Evolutionary conservation across 2,797 vertebrate genomes (phyloP), one percentile per base, ranked within the genome.

Genomic region (Oreochromis mossambicus): DNA sequence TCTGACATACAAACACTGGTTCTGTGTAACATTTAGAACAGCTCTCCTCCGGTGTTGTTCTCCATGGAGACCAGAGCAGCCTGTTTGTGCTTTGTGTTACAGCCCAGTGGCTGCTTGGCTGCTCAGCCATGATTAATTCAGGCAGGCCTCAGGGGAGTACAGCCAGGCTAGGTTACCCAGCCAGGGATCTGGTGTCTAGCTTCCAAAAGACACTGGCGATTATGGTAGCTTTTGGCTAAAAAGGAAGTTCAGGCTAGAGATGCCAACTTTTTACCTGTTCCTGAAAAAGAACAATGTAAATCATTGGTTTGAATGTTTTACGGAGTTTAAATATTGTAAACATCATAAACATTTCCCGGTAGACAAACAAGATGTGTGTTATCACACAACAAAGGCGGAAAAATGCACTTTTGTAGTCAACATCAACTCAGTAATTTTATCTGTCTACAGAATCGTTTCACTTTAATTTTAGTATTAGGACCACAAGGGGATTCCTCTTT

Each of bases 61-160:
- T 87, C 90, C 89, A 89, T 90, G 86, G 93, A 87, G 92, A 91
- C 87, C 80, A 84, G 80, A 86, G 88, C 88, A 90, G 88, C 82
- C 83, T 91, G 93, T 94, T 94, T 93, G 93, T 89, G 89, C 91
- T 92, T 88, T 88, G 89, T 90, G 91, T 91, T 91, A 77, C 84
- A 80, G 89, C 88, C 89, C 91, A 86, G 88, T 92, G 93, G 90
- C 91, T 92, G 90, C 91, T 89, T 56, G 86, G 93, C 92, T 86
- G 88, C 93, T 94, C 94, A 91, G 92, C 89, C 93, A 96, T 97
- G 95, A 97, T 96, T 97, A 96, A 97, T 97, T 97, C 94, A 97
- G 92, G 82, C 81, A 83, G 92, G 92, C 92, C 95, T 96, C 92
- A 17, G 89, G 93, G 92, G 94, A 89, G 90, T 90, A 82, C 89